Evolutionary conservation across 2,888 invertebrate genomes (phyloP).

Genomic region (Clusia tigrina): DNA sequence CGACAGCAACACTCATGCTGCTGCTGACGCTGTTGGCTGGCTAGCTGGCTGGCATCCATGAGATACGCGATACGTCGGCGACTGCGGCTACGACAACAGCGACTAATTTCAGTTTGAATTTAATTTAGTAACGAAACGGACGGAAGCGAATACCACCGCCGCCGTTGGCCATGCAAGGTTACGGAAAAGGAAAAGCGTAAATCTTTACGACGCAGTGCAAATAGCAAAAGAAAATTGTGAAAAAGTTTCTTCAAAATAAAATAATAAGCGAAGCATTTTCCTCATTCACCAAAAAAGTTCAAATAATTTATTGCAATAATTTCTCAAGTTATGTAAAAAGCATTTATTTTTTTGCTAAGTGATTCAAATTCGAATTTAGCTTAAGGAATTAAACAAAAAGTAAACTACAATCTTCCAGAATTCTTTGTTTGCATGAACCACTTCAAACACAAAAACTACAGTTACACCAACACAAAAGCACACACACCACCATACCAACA

Average conservation of each 20-base stretch:
- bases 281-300: neutral
- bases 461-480: conserved; percentile 27
- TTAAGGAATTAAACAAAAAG: neutral
- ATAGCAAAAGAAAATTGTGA: conserved; percentile 11
- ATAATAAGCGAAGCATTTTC: no score
- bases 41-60: conserved; percentile 26
- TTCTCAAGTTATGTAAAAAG: neutral
- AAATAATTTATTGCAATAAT: conserved; percentile 6
- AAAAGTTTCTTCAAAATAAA: neutral
- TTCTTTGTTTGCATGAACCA: neutral
- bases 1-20: conserved; percentile 3
- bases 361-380: neutral
- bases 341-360: neutral
- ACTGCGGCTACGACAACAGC: conserved; percentile 12
- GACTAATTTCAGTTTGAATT: conserved; percentile 50
- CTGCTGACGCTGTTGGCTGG: conserved; percentile 22
- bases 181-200: conserved; percentile 7
- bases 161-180: neutral
- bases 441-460: neutral
- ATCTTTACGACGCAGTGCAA: conserved; percentile 28
- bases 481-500: conserved; percentile 21
- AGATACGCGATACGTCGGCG: neutral
- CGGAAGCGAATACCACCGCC: conserved; percentile 37
- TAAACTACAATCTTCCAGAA: neutral
- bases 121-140: conserved; percentile 52